Evolutionary conservation across 2,888 invertebrate species (phyloP).

Genomic region (Operophtera brumata): DNA sequence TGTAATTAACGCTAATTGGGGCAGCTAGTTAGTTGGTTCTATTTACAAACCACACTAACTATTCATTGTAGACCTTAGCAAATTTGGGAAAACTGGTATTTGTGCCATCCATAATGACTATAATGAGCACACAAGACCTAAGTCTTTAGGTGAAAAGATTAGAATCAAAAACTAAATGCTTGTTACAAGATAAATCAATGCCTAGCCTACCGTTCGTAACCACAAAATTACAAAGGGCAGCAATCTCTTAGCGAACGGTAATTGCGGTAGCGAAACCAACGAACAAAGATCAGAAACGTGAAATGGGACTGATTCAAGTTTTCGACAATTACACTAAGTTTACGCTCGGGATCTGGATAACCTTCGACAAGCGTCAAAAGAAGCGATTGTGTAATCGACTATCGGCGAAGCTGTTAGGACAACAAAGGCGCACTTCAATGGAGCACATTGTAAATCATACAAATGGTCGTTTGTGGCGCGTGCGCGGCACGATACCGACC

Average conservation of each 20-base stretch:
- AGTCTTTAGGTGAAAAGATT: background rate
- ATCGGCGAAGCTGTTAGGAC: constrained; percentile 53
- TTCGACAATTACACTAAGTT: constrained; percentile 18
- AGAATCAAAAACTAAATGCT: background rate
- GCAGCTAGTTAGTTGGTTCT: constrained; percentile 28
- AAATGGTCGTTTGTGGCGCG: constrained; percentile 70
- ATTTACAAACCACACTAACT: constrained; percentile 12
- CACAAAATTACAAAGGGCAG: constrained; percentile 33
- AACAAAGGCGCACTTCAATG: constrained; percentile 68
- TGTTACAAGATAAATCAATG: constrained; percentile 20
- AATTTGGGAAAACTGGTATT: background rate
- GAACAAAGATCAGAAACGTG: constrained; percentile 61
- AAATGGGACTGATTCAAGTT: constrained; percentile 44
- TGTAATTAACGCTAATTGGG: constrained; percentile 59
- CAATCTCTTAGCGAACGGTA: constrained; percentile 34
- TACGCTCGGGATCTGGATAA: constrained; percentile 50
- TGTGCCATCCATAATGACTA: background rate
- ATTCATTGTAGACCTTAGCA: constrained; percentile 1
- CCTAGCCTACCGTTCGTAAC: constrained; percentile 24
- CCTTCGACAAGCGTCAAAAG: constrained; percentile 63
- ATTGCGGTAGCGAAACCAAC: constrained; percentile 31
- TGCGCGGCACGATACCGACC: constrained; percentile 58
- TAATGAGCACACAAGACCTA: background rate
- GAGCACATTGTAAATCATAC: constrained; percentile 70
- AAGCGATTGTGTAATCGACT: constrained; percentile 63